These are phyloP conservation scores for Pachyseris speciosa DNA, from an alignment of 64 coral and sea anemone species.

Conservation along the genomic window DNA sequence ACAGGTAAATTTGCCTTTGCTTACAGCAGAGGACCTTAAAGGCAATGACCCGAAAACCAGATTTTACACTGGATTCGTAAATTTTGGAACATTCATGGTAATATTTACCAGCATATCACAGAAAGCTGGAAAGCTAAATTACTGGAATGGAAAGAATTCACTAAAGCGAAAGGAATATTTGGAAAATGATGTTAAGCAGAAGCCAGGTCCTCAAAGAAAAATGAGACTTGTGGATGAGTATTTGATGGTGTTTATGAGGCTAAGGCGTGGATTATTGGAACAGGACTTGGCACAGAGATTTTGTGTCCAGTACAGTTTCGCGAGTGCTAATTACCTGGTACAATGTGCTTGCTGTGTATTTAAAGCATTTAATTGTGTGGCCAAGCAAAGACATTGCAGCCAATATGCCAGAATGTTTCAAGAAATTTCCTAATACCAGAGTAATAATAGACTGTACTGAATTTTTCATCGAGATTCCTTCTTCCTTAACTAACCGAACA, in stretches of 20 bases:
- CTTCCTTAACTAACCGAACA: slow-evolving; percentile 6
- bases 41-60: too few species aligned
- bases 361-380: slow-evolving; percentile 60
- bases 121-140: slow-evolving; percentile 42
- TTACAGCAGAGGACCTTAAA: too few species aligned
- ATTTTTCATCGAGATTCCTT: too few species aligned
- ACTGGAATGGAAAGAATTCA: too few species aligned
- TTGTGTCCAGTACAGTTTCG: slow-evolving; percentile 40
- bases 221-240: slow-evolving; percentile 42
- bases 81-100: slow-evolving; percentile 66
- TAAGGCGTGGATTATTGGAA: too few species aligned
- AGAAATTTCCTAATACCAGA: too few species aligned
- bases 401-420: not conserved
- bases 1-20: too few species aligned
- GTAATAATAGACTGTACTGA: too few species aligned
- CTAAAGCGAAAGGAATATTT: slow-evolving; percentile 15
- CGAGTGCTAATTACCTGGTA: slow-evolving; percentile 49
- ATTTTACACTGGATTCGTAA: slow-evolving; percentile 72
- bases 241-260: slow-evolving; percentile 60
- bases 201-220: slow-evolving; percentile 52
- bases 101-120: slow-evolving; percentile 54
- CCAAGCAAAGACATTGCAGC: slow-evolving; percentile 42
- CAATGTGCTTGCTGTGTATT: slow-evolving; percentile 45
- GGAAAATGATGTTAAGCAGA: slow-evolving; percentile 27
- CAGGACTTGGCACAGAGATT: too few species aligned